Base-by-base conservation (phyloP, 2,888 invertebrate species). In the Tetragnatha montana region DNA sequence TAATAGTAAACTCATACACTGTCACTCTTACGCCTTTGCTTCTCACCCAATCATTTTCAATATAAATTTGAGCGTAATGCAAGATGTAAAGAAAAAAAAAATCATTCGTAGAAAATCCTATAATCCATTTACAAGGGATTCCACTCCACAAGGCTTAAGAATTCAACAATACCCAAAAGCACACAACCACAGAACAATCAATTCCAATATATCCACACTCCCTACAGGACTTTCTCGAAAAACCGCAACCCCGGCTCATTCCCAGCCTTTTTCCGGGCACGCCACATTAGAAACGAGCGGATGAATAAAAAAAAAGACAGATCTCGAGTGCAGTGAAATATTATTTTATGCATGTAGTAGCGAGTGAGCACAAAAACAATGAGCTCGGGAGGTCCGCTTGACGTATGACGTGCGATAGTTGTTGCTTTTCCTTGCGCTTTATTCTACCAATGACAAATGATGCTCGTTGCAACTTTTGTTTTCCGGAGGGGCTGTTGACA, bases 361-460 rank as follows among this genome's bases (percentile, higher is more conserved):
- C 50, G 49, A 49, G 70, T 2, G 70, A 12, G 70, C 12, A 74
- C 14, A 49, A 70, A 51, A 82, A 60, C 50, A 75, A 22, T 51
- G 69, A 35, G 49, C 19, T 74, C 73, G 86, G 73, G 86, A 87
- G 78, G 81, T 87, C 82, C 21, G 21, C 78, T 81, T 87, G 82
- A 78, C 87, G 71, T 76, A 12, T 50, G 76, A 82, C 60, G 75
- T 70, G 75, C 69, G 60, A 78, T 87, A 78, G 70, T 78, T 78
- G 68, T 78, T 78, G 69, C 35, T 73, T 73, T 73, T 73, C 73
- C 8, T 14, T 73, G 22, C 19, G 17, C 47, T 51, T 51, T 51
- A 49, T 14, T 51, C 19, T 50, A 50, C 22, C 3, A n/a, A 78
- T 78, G 78, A 78, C 78, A 78, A 68, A 78, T 68, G 60, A 60